Evolutionary conservation across 2,888 invertebrate genomes (phyloP).

Genomic region (Chesias legatella): DNA sequence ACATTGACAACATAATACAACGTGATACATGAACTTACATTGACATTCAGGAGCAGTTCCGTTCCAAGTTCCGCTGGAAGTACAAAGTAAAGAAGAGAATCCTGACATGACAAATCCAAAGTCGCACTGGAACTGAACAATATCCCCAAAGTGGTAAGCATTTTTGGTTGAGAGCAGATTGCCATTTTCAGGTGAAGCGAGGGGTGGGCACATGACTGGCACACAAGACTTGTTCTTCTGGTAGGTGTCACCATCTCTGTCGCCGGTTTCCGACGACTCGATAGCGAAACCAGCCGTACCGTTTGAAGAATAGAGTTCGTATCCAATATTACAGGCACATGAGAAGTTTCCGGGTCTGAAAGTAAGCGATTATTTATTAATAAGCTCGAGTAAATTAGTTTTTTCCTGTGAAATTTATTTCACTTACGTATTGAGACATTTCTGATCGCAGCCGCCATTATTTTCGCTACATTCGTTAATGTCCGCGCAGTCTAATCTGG

Average conservation of each 20-base stretch:
- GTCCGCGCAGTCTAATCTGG: conserved; percentile 92
- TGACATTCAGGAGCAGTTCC: conserved; percentile 95
- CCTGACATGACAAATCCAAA: conserved; percentile 97
- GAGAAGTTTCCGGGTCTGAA: conserved; percentile 90
- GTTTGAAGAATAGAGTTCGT: conserved; percentile 91
- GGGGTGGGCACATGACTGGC: conserved; percentile 91
- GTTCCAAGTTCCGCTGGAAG: conserved; percentile 95
- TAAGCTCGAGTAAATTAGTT: neutral
- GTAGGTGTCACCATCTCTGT: conserved; percentile 92
- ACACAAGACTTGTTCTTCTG: conserved; percentile 97
- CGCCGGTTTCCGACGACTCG: conserved; percentile 90
- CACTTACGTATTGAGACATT: conserved; percentile 89
- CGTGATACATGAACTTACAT: too few species aligned
- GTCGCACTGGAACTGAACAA: conserved; percentile 94
- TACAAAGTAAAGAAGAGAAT: conserved; percentile 90
- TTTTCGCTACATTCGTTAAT: conserved; percentile 92
- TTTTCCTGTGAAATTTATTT: too few species aligned
- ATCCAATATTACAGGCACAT: conserved; percentile 95
- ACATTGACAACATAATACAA: too few species aligned
- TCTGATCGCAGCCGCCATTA: conserved; percentile 96
- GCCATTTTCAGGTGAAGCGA: conserved; percentile 91
- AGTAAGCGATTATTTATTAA: conserved; percentile 14
- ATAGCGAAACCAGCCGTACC: conserved; percentile 94
- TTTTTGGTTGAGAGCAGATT: conserved; percentile 89
- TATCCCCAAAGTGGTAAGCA: conserved; percentile 93